Conservation (phyloP, 2,113 vertebrate species). For the Apteryx mantelli region DNA sequence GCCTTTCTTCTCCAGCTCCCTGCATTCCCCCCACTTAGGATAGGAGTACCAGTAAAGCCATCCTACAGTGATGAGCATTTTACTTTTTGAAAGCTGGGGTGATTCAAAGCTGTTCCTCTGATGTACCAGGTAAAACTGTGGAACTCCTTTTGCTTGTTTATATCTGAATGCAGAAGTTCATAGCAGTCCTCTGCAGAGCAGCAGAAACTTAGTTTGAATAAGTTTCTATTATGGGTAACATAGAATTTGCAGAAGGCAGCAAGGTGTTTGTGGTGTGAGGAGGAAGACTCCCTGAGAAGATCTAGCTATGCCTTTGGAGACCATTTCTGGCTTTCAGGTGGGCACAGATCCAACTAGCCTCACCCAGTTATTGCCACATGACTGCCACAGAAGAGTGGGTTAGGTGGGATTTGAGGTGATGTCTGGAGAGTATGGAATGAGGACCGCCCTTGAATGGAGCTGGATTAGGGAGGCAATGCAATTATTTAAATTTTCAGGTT, state of each 20-base stretch:
- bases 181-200: not conserved
- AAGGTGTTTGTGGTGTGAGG: not conserved
- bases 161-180: not conserved
- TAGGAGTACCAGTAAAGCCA: not conserved
- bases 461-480: not conserved
- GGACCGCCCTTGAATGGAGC: not conserved
- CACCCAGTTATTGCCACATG: not conserved
- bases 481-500: not conserved
- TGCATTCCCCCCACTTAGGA: not conserved
- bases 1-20: not conserved
- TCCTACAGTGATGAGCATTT: not conserved
- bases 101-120: not conserved
- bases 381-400: not conserved
- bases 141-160: not conserved
- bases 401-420: not conserved
- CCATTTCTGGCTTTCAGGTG: not conserved
- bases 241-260: not conserved
- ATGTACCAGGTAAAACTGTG: not conserved
- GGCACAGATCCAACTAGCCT: not conserved
- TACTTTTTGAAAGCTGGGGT: not conserved
- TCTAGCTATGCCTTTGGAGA: not conserved
- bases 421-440: not conserved
- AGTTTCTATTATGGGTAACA: not conserved
- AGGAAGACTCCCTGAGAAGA: not conserved
- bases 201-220: not conserved